Evolutionary conservation across 2,888 invertebrate genomes (phyloP).

Genomic region (Neoaliturus tenellus): DNA sequence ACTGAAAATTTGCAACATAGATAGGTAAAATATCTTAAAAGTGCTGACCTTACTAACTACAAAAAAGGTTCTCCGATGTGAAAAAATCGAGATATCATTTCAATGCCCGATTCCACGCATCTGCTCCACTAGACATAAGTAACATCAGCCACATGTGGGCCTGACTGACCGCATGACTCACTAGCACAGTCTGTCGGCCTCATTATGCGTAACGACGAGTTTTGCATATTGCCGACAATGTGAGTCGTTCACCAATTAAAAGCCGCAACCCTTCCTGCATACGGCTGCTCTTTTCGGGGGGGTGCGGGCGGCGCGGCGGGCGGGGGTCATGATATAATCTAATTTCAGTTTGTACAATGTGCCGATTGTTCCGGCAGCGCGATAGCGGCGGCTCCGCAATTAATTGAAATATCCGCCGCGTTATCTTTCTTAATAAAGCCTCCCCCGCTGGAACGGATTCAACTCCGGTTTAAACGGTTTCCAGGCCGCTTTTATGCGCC

Average conservation of each 20-base stretch:
- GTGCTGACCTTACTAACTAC: no score
- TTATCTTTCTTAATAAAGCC: constrained; percentile 53
- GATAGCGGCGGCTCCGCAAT: constrained; percentile 47
- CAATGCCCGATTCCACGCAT: no score
- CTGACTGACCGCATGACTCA: constrained; percentile 12
- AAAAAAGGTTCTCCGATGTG: no score
- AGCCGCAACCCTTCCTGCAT: constrained; percentile 47
- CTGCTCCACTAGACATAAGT: neutral
- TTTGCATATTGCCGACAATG: constrained; percentile 46
- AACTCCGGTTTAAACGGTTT: constrained; percentile 40
- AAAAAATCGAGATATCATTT: no score
- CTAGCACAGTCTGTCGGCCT: neutral
- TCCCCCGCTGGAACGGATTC: constrained; percentile 32
- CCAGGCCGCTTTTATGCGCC: neutral
- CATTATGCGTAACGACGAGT: constrained; percentile 33
- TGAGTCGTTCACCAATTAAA: constrained; percentile 48
- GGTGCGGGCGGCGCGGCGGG: neutral
- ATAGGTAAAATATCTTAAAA: no score
- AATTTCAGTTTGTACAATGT: constrained; percentile 58
- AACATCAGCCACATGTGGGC: neutral
- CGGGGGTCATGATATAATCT: constrained; percentile 54
- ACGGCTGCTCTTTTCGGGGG: constrained; percentile 46
- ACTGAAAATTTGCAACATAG: no score
- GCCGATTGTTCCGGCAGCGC: constrained; percentile 52
- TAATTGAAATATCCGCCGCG: constrained; percentile 46